Evolutionary conservation across 1,140 invertebrate genomes (phyloP), one percentile per base, ranked within the genome.

Genomic region (Palaemon carinicauda): DNA sequence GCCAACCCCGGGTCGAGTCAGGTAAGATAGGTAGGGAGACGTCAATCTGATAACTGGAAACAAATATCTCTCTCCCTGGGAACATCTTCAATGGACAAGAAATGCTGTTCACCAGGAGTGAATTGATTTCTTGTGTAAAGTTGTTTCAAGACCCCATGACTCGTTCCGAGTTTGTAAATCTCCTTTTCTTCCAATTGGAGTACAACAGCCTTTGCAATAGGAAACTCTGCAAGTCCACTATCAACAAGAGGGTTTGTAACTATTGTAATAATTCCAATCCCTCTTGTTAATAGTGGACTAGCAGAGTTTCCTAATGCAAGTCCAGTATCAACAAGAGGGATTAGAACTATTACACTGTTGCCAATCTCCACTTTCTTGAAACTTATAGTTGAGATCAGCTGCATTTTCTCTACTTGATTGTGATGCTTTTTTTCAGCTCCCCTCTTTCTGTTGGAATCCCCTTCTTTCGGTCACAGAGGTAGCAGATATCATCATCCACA

Each of bases 281-380:
- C n/a, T n/a, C n/a, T n/a, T n/a, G n/a, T n/a, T n/a, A n/a, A n/a
- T n/a, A n/a, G n/a, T n/a, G n/a, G n/a, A n/a, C n/a, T n/a, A n/a
- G n/a, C n/a, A n/a, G n/a, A n/a, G n/a, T n/a, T n/a, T n/a, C n/a
- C n/a, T n/a, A n/a, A n/a, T n/a, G n/a, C n/a, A n/a, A n/a, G n/a
- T n/a, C n/a, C n/a, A n/a, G n/a, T n/a, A n/a, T n/a, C 81, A 83
- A 53, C 52, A 41, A 83, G 65, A 83, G 81, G 65, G 81, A 83
- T 83, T 29, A 33, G 81, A 83, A 53, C 81, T 69, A 83, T 74
- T 19, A 83, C 69, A 75, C n/a, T 83, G 41, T 73, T 69, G 21
- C 69, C 33, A 33, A 74, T 69, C n/a, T 73, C 81, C 50, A 69
- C 81, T 83, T 21, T 21, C 65, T 83, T 74, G 41, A 74, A 74